Evolutionary conservation across 1,140 invertebrate genomes (phyloP), one percentile per base, ranked within the genome.

Genomic region (Drosophila mayri): DNA sequence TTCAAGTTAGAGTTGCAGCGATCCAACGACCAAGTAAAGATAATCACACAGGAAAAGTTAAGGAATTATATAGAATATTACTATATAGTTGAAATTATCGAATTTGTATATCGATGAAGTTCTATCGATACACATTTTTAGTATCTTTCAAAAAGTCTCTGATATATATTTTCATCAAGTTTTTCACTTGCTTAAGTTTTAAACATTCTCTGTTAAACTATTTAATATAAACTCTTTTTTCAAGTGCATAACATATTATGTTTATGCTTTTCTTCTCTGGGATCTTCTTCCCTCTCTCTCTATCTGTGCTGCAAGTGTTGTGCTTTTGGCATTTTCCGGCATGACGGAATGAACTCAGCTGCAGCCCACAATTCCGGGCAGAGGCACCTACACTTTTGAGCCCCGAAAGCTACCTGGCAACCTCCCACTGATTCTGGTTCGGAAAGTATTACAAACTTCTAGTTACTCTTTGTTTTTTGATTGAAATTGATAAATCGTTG

Each of bases 311-410:
- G 79, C 83, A 88, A 88, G 80, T 88, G 84, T 70, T 88, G 77
- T 38, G 77, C 74, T 74, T 77, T 62, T 63, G 80, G 80, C 79
- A 83, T 77, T 77, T 72, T 66, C 64, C 72, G 68, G 81, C 81
- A 85, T 85, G 82, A 81, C 78, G 77, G 76, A 76, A 71, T 60
- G 43, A 77, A 62, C 30, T 57, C 66, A 46, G 73, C 62, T 75
- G 20, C 73, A 59, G 22, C 72, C 74, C 72, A 76, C 55, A 16
- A 59, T 38, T 49, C 47, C 35, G 12, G 49, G 46, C 37, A 58
- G 64, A 59, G 83, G 83, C 84, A 87, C 83, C 83, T 87, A 87
- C 83, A 87, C 84, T 79, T 87, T 87, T 79, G 66, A n/a, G 84
- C 43, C 68, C 67, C 67, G 55, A 57, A 79, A 78, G 82, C 82